Evolutionary conservation across 1,140 invertebrate genomes (phyloP), one percentile per base, ranked within the genome.

Genomic region (Cephus cinctus): DNA sequence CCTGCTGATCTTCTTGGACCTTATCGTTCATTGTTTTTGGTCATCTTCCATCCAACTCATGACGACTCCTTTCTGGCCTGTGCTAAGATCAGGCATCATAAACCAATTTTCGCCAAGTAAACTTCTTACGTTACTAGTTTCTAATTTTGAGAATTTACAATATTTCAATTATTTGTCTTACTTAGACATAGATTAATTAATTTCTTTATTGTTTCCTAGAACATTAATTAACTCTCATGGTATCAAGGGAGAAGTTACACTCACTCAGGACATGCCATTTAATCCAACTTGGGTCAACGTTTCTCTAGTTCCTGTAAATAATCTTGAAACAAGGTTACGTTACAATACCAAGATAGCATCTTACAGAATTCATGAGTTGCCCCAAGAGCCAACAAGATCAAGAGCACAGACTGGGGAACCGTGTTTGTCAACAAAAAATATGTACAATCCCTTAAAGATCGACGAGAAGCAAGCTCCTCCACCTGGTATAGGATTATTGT

Each of bases 211-310:
- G 41, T 42, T 58, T 50, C 76, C 48, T 52, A 88, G 88, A 61
- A 84, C 85, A 2, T 70, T 86, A 4, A 84, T 97, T 30, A 88
- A 89, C 71, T 81, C 84, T 31, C 83, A 86, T 32, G 92, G 92
- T 3, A 85, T 96, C 2, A 85, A 82, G 65, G 94, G 93, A 0
- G 82, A 87, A 35, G 79, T 97, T 2, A 85, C 79, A 2, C 82
- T 97, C 20, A 81, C 78, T 5, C 95, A 98, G 76, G 80, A 85
- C 15, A 92, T 90, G 0, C 85, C 85, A 5, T 94, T 91, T 63
- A 86, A 93, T 71, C 86, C 89, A 0, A 94, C 93, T 0, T 87
- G 85, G 75, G 75, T 92, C 0, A 85, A 84, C 56, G 84, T 96
- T 40, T 85, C 87, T 44, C 65, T 95, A 14, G 79, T 76, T 2